Base-by-base conservation (phyloP, 1,140 invertebrate genomes). In the Brachionus rubens region DNA sequence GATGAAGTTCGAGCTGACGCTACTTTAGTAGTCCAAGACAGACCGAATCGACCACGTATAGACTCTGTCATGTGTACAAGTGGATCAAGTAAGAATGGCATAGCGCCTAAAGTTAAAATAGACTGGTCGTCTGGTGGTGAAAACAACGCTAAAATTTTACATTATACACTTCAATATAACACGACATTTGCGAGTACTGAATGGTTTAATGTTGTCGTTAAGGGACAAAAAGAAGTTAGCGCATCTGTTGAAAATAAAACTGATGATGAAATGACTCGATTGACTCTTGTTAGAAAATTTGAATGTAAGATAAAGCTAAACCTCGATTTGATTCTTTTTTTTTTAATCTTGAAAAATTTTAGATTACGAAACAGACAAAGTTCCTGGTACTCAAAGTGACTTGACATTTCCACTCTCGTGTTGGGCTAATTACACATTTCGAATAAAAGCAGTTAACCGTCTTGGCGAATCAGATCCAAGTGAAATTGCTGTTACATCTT, bases 401-500 rank as follows among this genome's bases (percentile, higher is more conserved):
- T 40, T 77, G 21, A 48, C 48, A 28, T 48, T 77, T 24, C 21
- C 19, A 10, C 41, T 77, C 7, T 67, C 59, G 12, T 77, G 76
- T 26, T 77, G 76, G 76, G 76, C 62, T 12, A 77, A 77, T 52
- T 77, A 77, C 30, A 77, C 76, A 6, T 77, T 77, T 46, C n/a
- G 76, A 9, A 52, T 77, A 19, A 67, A 65, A 7, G 76, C 76
- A 33, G 41, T 48, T 10, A 77, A 77, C 24, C 28, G 48, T 12
- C 4, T 67, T 9, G 76, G 76, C 12, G 36, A 54, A 28, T 67
- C 59, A 19, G 76, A 77, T 54, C 59, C 76, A 28, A 77, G 76
- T 19, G 30, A 50, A 56, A 67, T 68, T 10, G 33, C 54, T 7
- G 14, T 10, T 26, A 41, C 59, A 4, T 19, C 43, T 3, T 77